Evolutionary conservation across 1,140 invertebrate genomes (phyloP).

Genomic region (Heliothis subflexa): DNA sequence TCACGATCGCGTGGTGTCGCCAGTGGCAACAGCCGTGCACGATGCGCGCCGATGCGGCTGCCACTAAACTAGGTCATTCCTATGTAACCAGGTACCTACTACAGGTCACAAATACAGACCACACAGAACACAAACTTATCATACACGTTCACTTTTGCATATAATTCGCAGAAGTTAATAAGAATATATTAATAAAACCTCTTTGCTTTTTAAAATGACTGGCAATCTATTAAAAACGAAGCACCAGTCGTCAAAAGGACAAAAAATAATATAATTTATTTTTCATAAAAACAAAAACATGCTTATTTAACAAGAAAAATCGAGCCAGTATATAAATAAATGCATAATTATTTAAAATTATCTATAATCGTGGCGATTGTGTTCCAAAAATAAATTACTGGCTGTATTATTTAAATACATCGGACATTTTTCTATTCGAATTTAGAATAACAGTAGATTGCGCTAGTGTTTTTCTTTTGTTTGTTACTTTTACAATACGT

Average conservation of each 20-base stretch:
- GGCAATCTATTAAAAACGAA: background rate
- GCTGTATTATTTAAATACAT: too few relatives aligned
- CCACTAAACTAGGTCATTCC: constrained; percentile 40
- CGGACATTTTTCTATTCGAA: too few relatives aligned
- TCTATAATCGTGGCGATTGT: too few relatives aligned
- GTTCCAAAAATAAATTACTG: too few relatives aligned
- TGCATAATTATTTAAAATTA: too few relatives aligned
- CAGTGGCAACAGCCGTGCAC: constrained; percentile 29
- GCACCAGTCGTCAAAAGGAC: background rate
- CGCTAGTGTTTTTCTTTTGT: background rate
- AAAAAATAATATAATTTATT: too few relatives aligned
- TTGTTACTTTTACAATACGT: background rate
- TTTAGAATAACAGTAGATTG: too few relatives aligned
- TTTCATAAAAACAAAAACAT: too few relatives aligned
- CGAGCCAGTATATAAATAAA: too few relatives aligned
- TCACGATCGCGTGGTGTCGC: constrained; percentile 42
- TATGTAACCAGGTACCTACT: constrained; percentile 38
- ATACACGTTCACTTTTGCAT: constrained; percentile 10
- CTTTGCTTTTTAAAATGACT: background rate
- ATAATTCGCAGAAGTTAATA: background rate
- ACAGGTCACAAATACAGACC: constrained; percentile 26
- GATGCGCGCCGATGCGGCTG: constrained; percentile 42
- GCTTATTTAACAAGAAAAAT: too few relatives aligned
- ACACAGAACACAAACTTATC: background rate
- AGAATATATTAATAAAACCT: background rate